Evolutionary conservation across 2,113 vertebrate genomes (phyloP), one percentile per base, ranked within the genome.

Genomic region (Columba livia): DNA sequence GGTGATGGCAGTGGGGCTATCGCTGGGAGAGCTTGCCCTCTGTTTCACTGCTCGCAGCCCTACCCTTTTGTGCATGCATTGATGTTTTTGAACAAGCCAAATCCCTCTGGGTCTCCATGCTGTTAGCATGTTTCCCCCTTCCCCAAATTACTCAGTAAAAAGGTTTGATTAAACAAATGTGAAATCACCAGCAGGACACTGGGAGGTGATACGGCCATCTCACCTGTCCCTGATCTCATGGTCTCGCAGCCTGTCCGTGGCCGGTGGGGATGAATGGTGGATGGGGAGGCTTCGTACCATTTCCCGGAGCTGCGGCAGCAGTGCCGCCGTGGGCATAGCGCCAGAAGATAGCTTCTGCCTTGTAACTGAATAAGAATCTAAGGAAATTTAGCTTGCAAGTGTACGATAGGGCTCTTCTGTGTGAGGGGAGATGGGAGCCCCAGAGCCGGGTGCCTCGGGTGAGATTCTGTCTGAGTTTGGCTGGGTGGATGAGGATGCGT

Each of bases 281-380:
- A 77, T 78, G 48, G 58, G 44, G 82, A 81, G 36, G 34, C 54
- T 86, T 72, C 34, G 3, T 93, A 62, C 80, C 72, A 48, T 74
- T 89, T 96, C 34, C 71, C 6, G 11, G 74, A 80, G 51, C 62
- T 74, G 87, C 9, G 0, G 79, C 85, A 38, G 50, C 8, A 3
- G 75, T 84, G 81, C 70, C 20, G 5, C 69, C 4, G 5, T 12
- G 26, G 97, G 95, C 97, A 73, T 2, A 3, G 70, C 38, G 91
- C 96, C 96, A 98, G 94, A 83, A 97, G 95, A 94, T 92, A 91
- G 92, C 85, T 96, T 93, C 85, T 93, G 83, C 57, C 90, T 75
- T 48, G 8, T 95, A 97, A 96, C 86, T 96, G 90, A 95, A 96
- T 93, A 90, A 89, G 89, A 78, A 90, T 92, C 91, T 94, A 69